These are phyloP conservation scores for Enteromius treurensis DNA, from an alignment of 2,797 vertebrate genomes.

Conservation along the genomic window DNA sequence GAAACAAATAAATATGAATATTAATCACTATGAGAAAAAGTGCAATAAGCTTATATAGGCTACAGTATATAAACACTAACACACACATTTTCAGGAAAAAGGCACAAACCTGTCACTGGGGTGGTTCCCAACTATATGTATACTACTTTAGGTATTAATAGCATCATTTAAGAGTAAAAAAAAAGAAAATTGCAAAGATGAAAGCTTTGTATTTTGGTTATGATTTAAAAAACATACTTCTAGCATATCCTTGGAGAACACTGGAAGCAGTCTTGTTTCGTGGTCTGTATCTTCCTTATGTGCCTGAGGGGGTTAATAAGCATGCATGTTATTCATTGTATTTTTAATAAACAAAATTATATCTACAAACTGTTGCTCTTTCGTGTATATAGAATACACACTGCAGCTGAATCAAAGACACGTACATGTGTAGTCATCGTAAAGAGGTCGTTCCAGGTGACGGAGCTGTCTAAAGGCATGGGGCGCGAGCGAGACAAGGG, in stretches of 20 bases:
- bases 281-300: slow-evolving; percentile 75
- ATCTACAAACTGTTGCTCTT: neutral
- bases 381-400: too few relatives aligned
- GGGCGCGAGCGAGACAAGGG: slow-evolving; percentile 39
- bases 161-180: neutral
- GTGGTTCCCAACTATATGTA: neutral
- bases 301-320: slow-evolving; percentile 67
- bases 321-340: neutral
- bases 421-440: slow-evolving; percentile 60
- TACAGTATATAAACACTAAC: too few relatives aligned
- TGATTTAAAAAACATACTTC: slow-evolving; percentile 49
- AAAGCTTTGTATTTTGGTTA: neutral
- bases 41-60: neutral
- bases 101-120: neutral
- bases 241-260: slow-evolving; percentile 43
- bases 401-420: neutral
- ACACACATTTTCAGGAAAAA: neutral
- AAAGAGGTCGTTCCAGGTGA: slow-evolving; percentile 58
- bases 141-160: neutral
- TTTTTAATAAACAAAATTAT: neutral
- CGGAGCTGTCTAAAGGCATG: slow-evolving; percentile 57
- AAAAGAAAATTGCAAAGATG: neutral
- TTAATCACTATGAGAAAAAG: too few relatives aligned
- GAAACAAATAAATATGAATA: neutral
- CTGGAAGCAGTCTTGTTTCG: slow-evolving; percentile 74